Conservation (phyloP, 1,140 invertebrate species). For the Marisa cornuarietis region DNA sequence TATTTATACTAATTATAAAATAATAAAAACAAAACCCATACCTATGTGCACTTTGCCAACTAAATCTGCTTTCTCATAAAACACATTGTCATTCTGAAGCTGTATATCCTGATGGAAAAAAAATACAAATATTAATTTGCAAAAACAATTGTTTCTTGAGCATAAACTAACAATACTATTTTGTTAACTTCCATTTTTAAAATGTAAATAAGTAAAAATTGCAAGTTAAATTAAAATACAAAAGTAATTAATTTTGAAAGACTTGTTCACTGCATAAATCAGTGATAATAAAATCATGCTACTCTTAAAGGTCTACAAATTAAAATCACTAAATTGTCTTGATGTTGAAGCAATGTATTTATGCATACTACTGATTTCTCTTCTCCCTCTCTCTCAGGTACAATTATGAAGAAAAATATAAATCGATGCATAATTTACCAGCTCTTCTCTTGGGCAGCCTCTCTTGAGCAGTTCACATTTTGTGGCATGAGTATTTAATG, state of each 20-base stretch:
- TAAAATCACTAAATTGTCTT: no score
- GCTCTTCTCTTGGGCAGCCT: slow-evolving; percentile 35
- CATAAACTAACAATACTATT: background rate
- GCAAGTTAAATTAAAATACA: background rate
- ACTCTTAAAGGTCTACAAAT: background rate
- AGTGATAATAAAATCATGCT: background rate
- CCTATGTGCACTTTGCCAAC: slow-evolving; percentile 29
- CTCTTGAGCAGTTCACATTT: slow-evolving; percentile 29
- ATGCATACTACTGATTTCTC: no score
- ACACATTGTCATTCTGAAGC: slow-evolving; percentile 24
- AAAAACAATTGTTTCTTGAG: background rate
- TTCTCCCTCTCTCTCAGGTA: no score
- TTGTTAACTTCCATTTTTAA: background rate
- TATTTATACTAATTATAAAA: background rate
- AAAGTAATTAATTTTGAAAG: background rate
- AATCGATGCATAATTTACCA: slow-evolving; percentile 27
- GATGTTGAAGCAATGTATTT: no score
- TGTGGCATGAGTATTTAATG: slow-evolving; percentile 34
- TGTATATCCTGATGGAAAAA: slow-evolving; percentile 15
- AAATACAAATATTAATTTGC: background rate
- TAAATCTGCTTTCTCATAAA: slow-evolving; percentile 19
- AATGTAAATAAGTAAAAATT: background rate
- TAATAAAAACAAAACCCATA: background rate
- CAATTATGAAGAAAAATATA: background rate
- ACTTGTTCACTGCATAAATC: background rate